Evolutionary conservation across 2,797 vertebrate genomes (phyloP), one percentile per base, ranked within the genome.

Genomic region (Esox masquinongy): DNA sequence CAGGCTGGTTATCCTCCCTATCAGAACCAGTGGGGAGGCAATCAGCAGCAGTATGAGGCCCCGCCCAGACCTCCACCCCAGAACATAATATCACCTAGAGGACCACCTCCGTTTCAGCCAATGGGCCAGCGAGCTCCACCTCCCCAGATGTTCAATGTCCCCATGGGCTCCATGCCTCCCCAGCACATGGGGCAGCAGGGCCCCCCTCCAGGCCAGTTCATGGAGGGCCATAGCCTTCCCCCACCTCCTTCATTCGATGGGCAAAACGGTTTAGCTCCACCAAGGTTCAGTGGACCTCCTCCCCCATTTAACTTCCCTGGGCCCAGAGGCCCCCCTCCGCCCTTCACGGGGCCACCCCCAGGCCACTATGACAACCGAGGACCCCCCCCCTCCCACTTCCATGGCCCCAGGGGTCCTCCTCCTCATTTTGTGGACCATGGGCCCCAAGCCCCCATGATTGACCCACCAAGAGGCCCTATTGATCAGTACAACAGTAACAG

Each of bases 251-350:
- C 78, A 34, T 93, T 94, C 82, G 94, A 98, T 59, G 95, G 93
- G 69, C 95, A 95, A 74, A 93, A 90, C 79, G 94, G 83, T 22
- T 90, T 95, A 36, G 86, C 91, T 0, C 92, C 93, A 9, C 92
- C 90, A 75, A 92, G 96, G 83, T 97, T 96, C 70, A 88, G 90
- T 72, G 91, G 90, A 31, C 97, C 94, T 0, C 96, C 95, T 53
- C 95, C 93, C 68, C 96, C 96, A 81, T 95, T 97, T 79, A 94
- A 92, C 80, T 97, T 97, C 81, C 89, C 96, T 79, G 88, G 92
- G 84, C 95, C 94, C 53, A 95, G 96, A 69, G 96, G 94, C 51
- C 96, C 95, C 29, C 92, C 89, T 73, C 89, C 90, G 77, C 95
- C 94, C 24, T 95, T 95, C 68, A n/a, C 90, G 0, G 88, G 86